Evolutionary conservation across 2,888 invertebrate genomes (phyloP).

Genomic region (Sesamia inferens): DNA sequence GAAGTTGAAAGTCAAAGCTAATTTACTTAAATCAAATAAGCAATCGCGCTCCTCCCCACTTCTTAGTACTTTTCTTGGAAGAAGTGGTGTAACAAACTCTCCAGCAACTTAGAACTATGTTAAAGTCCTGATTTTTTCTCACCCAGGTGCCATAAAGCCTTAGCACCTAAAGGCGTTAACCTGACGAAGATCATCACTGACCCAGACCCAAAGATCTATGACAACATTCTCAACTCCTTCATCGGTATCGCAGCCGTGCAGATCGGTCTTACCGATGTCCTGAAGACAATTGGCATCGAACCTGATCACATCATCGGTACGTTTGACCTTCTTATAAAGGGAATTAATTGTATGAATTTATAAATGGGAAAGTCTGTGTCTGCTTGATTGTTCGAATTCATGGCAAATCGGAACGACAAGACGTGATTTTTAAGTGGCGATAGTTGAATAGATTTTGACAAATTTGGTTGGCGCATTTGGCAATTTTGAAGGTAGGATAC

Average conservation of each 20-base stretch:
- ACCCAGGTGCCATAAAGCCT: conserved; percentile 89
- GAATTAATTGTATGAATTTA: background rate
- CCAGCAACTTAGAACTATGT: background rate
- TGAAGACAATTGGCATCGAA: conserved; percentile 86
- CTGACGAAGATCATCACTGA: conserved; percentile 91
- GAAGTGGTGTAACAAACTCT: background rate
- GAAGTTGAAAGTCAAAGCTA: no score
- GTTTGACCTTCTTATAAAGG: conserved; percentile 20
- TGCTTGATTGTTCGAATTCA: no score
- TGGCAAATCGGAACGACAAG: no score
- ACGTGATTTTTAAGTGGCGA: no score
- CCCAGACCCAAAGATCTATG: conserved; percentile 91
- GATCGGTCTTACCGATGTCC: conserved; percentile 88
- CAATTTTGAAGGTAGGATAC: no score
- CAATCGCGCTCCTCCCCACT: background rate
- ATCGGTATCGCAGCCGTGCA: conserved; percentile 94
- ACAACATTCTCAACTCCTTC: conserved; percentile 93
- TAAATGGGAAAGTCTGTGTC: no score
- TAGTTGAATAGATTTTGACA: no score
- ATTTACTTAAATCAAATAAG: no score
- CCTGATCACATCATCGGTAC: conserved; percentile 88
- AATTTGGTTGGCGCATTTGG: no score
- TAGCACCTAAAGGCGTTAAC: conserved; percentile 91
- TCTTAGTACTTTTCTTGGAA: background rate
- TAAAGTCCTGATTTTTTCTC: background rate